Evolutionary conservation across 2,113 vertebrate species (phyloP).

Genomic region (Upupa epops): DNA sequence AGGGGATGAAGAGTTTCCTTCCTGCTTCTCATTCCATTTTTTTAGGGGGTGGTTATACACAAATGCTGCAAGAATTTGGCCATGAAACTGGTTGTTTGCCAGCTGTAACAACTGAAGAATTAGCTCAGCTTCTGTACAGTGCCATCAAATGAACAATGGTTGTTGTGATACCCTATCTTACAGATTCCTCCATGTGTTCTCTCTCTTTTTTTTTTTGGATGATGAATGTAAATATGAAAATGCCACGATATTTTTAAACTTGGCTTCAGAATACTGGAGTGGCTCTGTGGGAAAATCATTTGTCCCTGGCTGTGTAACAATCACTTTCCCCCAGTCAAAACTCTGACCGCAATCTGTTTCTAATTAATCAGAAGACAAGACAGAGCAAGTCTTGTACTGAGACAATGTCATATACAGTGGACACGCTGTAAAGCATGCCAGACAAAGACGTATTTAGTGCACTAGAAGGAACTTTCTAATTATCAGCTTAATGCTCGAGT

Average conservation of each 20-base stretch:
- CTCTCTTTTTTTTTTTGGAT: constrained; percentile 29
- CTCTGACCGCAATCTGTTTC: constrained; percentile 64
- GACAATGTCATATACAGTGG: constrained; percentile 22
- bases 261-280: constrained; percentile 46
- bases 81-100: constrained; percentile 1
- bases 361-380: constrained; percentile 71
- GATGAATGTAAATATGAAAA: constrained; percentile 58
- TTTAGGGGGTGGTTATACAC: neutral
- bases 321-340: constrained; percentile 64
- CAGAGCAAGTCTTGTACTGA: constrained; percentile 4
- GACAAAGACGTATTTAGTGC: constrained; percentile 14
- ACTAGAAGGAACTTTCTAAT: constrained; percentile 14
- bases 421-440: neutral
- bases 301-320: constrained; percentile 64
- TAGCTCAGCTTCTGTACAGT: constrained; percentile 47
- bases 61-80: constrained; percentile 32
- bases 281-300: constrained; percentile 70
- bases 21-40: constrained; percentile 1
- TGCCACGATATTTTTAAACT: constrained; percentile 62
- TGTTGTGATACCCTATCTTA: constrained; percentile 25
- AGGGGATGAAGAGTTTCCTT: constrained; percentile 18
- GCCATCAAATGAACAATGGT: constrained; percentile 40
- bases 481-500: neutral
- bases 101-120: constrained; percentile 48
- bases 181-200: constrained; percentile 32